Base-by-base conservation (phyloP, 1,140 invertebrate genomes). In the Teleogryllus occipitalis region DNA sequence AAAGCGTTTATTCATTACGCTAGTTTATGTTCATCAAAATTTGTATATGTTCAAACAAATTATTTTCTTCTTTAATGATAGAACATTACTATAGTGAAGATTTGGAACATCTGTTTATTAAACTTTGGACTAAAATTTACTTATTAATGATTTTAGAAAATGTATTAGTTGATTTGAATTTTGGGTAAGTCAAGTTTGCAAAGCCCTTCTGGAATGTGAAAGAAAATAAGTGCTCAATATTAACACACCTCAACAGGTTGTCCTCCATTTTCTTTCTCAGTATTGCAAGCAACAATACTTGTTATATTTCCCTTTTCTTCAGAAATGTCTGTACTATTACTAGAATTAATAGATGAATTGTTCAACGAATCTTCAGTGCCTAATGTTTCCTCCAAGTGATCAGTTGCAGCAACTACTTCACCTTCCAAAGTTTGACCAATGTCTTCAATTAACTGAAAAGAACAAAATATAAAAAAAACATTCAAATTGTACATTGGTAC, bases 201-300 rank as follows among this genome's bases (percentile, higher is more conserved):
- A 10, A 0, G 22, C 8, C 10, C 18, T 22, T 7, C 46, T 12
- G 6, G 21, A 21, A 77, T 1, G 47, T 47, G 7, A 6, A 47
- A 0, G 27, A 8, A 10, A 8, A 12, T 7, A 0, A 77, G 47
- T 21, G 18, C 10, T 12, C n/a, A 65, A 18, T 15, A 79, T 21
- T n/a, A 46, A 12, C 78, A 12, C 46, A 75, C 78, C 78, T 80
- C 79, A 18, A 80, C 76, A 15, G 79, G 79, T 54, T 77, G 74
- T 39, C 75, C 79, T 46, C 48, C 79, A 54, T 47, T 46, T 15
- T 80, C 79, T 77, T 47, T 54, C 8, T 47, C 79, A 39, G 49
- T 77, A 39, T 27, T 76, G 75, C 79, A 80, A 18, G 79, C 22
- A 75, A 79, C 22, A 7, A 75, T 14, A 46, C 22, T 79, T 21